A percentile compares a stretch with the other conserved stretches of the same genome.
Conservation (phyloP, 2,113 vertebrate species). For the Gallinago undulata region DNA sequence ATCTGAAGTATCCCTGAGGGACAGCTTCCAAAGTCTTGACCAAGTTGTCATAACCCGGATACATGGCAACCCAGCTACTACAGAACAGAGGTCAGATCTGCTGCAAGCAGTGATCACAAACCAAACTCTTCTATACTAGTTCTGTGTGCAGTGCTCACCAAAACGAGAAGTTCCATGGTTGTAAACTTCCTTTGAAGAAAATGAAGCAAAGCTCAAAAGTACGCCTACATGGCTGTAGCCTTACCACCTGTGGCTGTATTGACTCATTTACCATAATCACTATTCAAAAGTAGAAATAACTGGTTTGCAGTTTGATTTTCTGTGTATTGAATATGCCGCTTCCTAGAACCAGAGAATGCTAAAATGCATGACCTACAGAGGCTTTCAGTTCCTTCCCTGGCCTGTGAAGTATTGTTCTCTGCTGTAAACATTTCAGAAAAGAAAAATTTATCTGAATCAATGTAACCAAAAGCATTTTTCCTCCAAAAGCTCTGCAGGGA, state of each 20-base stretch:
- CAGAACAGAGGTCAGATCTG: background rate
- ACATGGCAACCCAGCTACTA: accelerated
- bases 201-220: background rate
- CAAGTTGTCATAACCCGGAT: background rate
- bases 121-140: accelerated
- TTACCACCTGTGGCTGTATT: background rate
- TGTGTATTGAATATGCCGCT: background rate
- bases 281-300: background rate
- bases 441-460: background rate
- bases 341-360: background rate
- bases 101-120: background rate
- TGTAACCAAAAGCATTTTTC: background rate
- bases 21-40: background rate
- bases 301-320: background rate
- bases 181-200: background rate
- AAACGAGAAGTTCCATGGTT: background rate
- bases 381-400: background rate
- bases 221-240: background rate
- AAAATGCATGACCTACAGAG: background rate
- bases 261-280: background rate
- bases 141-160: background rate
- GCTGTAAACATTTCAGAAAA: background rate
- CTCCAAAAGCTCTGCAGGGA: background rate
- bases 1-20: background rate
- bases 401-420: background rate